Conservation (phyloP, 2,113 vertebrate species). For the Anser brachyrhynchus region DNA sequence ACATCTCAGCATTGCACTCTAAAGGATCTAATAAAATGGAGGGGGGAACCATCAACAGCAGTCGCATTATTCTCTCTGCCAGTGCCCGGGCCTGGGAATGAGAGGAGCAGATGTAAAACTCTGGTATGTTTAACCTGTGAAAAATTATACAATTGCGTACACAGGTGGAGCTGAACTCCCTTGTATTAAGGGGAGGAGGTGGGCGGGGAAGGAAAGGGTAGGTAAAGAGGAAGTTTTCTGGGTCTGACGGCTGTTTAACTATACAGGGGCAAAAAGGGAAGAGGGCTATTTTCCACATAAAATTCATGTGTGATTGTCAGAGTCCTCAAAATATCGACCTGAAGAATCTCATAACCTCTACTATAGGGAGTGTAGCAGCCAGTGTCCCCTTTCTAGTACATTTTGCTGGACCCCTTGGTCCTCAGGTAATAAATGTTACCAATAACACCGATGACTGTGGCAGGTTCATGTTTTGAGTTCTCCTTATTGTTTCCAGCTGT, state of each 20-base stretch:
- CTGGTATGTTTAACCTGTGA: not conserved
- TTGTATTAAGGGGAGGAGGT: not conserved
- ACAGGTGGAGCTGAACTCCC: not conserved
- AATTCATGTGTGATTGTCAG: not conserved
- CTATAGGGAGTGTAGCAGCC: not conserved
- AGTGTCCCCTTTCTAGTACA: not conserved
- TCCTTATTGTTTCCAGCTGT: not conserved
- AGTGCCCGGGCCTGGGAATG: not conserved
- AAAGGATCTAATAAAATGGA: not conserved
- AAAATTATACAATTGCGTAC: not conserved
- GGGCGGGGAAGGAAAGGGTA: not conserved
- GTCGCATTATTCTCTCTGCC: not conserved
- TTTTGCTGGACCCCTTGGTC: not conserved
- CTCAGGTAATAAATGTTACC: not conserved
- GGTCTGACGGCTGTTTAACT: not conserved
- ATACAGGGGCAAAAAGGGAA: not conserved
- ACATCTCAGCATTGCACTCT: not conserved
- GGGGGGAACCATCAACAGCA: not conserved
- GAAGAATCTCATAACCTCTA: not conserved
- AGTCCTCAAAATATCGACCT: not conserved
- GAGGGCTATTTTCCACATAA: not conserved
- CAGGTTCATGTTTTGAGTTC: not conserved
- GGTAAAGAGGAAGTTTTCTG: not conserved
- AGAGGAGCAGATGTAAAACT: not conserved
- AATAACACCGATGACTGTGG: rapidly evolving